Evolutionary conservation across 2,888 invertebrate genomes (phyloP).

Genomic region (Orthosia cruda): DNA sequence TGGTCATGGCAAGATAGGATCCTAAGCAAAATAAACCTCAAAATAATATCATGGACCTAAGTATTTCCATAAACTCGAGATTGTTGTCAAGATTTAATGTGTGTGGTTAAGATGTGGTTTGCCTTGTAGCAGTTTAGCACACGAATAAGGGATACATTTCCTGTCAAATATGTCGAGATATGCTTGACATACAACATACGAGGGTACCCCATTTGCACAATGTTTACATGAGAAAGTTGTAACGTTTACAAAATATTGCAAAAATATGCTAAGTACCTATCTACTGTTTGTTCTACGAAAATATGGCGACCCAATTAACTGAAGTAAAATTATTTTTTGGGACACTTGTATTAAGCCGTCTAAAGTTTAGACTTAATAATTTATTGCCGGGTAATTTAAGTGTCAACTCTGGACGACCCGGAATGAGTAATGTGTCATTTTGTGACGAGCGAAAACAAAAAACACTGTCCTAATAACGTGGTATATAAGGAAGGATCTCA

Average conservation of each 20-base stretch:
- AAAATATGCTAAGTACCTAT: conserved; percentile 1
- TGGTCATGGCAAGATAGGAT: not conserved
- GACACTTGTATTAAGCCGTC: conserved; percentile 15
- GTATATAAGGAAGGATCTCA: not conserved
- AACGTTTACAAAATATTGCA: conserved; percentile 20
- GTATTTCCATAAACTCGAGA: conserved; percentile 20
- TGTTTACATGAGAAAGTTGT: conserved; percentile 32
- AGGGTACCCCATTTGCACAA: conserved; percentile 1
- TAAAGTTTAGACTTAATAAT: conserved; percentile 12
- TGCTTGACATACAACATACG: conserved; percentile 2
- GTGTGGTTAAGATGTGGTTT: conserved; percentile 15
- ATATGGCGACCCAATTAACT: conserved; percentile 32
- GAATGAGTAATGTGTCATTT: conserved; percentile 20
- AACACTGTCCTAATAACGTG: not conserved
- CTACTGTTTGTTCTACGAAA: conserved; percentile 19
- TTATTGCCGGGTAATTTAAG: conserved; percentile 9
- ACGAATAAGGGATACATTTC: conserved; percentile 18
- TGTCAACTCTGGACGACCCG: conserved; percentile 26
- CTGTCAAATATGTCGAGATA: conserved; percentile 13
- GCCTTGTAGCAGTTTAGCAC: conserved; percentile 17
- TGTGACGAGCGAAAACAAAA: not conserved
- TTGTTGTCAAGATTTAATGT: conserved; percentile 18
- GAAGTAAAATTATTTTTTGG: conserved; percentile 25
- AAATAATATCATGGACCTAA: conserved; percentile 15
- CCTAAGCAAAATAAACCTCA: not conserved